Evolutionary conservation across 2,888 invertebrate genomes (phyloP).

Genomic region (Machimus rusticus): DNA sequence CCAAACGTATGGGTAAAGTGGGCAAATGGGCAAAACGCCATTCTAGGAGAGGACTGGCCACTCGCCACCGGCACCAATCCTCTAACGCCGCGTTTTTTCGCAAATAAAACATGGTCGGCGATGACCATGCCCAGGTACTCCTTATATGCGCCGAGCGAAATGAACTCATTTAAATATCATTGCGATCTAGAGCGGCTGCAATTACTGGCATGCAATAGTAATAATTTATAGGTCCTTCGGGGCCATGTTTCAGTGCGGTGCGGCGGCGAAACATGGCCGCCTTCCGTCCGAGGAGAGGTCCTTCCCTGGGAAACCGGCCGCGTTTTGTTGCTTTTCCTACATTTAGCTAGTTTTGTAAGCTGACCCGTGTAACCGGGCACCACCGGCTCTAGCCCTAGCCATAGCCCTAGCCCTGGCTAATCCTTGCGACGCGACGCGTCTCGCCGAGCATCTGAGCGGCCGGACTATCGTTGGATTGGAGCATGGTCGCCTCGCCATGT

Average conservation of each 20-base stretch:
- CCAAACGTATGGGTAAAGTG: neutral
- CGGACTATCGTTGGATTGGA: neutral
- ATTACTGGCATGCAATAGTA: conserved; percentile 40
- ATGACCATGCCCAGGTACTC: conserved; percentile 8
- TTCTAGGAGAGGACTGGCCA: neutral
- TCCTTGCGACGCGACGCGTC: neutral
- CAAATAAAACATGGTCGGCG: conserved; percentile 24
- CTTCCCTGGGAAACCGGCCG: neutral
- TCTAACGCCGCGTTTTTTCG: conserved; percentile 16
- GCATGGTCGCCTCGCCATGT: conserved; percentile 25
- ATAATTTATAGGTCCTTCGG: conserved; percentile 2
- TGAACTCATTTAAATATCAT: conserved; percentile 42
- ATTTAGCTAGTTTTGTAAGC: neutral
- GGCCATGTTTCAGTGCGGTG: neutral
- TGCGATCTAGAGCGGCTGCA: conserved; percentile 30
- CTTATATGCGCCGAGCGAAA: neutral
- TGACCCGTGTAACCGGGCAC: neutral
- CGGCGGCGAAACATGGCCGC: conserved; percentile 9
- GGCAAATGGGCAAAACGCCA: neutral
- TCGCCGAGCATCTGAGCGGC: neutral
- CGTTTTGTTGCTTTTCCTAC: neutral
- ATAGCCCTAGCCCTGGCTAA: neutral
- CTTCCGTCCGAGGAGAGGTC: neutral
- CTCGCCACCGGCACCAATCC: neutral
- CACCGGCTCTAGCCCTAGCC: neutral